Conservation (phyloP, 2,888 invertebrate species). For the Emmelina monodactyla region DNA sequence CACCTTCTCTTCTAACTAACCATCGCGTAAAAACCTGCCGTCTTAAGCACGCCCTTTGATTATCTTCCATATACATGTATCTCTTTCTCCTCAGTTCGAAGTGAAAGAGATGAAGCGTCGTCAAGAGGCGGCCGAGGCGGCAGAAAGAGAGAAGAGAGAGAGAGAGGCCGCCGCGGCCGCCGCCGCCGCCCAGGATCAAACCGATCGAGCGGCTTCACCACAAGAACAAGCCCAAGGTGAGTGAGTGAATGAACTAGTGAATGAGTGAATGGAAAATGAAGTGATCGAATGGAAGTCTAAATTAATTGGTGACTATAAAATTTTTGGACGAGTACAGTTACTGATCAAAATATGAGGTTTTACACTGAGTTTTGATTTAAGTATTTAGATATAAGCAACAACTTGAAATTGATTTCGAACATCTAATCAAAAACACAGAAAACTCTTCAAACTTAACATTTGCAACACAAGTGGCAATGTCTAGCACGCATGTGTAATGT, state of each 20-base stretch:
- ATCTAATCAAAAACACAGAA: constrained; percentile 37
- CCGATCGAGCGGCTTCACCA: constrained; percentile 43
- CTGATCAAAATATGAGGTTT: too few species aligned
- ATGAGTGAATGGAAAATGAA: too few species aligned
- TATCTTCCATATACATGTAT: too few species aligned
- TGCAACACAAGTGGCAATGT: constrained; percentile 48
- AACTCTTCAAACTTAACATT: constrained; percentile 41
- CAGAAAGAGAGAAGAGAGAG: constrained; percentile 75
- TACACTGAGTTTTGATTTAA: too few species aligned
- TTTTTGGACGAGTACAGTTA: too few species aligned
- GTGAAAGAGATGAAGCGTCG: constrained; percentile 93
- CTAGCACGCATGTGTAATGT: constrained; percentile 59
- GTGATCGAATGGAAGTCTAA: too few species aligned
- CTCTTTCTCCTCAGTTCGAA: constrained; percentile 95
- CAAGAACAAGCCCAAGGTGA: constrained; percentile 42
- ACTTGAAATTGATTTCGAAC: too few species aligned
- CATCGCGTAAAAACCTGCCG: too few species aligned
- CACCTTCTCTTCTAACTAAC: too few species aligned
- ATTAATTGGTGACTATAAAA: too few species aligned
- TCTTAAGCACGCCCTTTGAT: too few species aligned
- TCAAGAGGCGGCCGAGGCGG: constrained; percentile 85
- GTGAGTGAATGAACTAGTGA: constrained; percentile 7
- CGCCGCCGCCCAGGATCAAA: constrained; percentile 39
- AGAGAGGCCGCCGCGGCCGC: constrained; percentile 57
- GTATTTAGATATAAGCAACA: too few species aligned